A percentile compares a stretch with the other conserved stretches of the same genome.
Evolutionary conservation across 92 coral and sea anemone species (phyloP).

Genomic region (Epizoanthus rinbou): DNA sequence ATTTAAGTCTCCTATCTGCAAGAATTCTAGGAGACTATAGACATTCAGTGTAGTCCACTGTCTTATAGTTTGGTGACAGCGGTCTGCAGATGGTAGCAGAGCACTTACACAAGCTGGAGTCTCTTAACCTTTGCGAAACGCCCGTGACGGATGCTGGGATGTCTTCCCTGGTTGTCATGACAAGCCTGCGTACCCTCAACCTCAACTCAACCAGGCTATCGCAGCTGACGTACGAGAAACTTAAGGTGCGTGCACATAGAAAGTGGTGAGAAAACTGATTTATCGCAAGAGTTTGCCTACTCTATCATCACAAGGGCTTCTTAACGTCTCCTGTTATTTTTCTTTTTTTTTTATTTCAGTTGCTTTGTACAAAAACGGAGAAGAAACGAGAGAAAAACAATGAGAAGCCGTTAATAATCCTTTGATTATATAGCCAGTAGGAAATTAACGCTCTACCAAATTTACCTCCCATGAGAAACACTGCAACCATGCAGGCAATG

Average conservation of each 20-base stretch:
- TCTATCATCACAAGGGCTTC: too few relatives aligned
- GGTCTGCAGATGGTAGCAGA: constrained; percentile 97
- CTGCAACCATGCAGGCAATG: too few relatives aligned
- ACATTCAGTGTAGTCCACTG: background rate
- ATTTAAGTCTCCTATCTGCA: background rate
- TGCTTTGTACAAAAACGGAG: too few relatives aligned
- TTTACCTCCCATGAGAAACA: too few relatives aligned
- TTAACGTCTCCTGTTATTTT: too few relatives aligned
- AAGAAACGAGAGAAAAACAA: background rate
- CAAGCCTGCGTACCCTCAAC: constrained; percentile 85
- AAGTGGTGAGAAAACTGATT: too few relatives aligned
- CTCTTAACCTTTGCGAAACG: constrained; percentile 96
- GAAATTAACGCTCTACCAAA: too few relatives aligned
- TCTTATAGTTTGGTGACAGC: constrained; percentile 87
- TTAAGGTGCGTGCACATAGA: constrained; percentile 63
- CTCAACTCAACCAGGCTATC: constrained; percentile 95
- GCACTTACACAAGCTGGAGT: constrained; percentile 92
- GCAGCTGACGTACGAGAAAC: constrained; percentile 87
- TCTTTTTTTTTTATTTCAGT: too few relatives aligned
- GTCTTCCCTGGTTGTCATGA: constrained; percentile 90
- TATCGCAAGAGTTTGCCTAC: background rate
- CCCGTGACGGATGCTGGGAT: constrained; percentile 98
- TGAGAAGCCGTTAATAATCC: background rate
- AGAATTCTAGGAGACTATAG: background rate
- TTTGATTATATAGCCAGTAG: too few relatives aligned